Evolutionary conservation across 2,113 vertebrate genomes (phyloP).

Genomic region (Alethe castanea): DNA sequence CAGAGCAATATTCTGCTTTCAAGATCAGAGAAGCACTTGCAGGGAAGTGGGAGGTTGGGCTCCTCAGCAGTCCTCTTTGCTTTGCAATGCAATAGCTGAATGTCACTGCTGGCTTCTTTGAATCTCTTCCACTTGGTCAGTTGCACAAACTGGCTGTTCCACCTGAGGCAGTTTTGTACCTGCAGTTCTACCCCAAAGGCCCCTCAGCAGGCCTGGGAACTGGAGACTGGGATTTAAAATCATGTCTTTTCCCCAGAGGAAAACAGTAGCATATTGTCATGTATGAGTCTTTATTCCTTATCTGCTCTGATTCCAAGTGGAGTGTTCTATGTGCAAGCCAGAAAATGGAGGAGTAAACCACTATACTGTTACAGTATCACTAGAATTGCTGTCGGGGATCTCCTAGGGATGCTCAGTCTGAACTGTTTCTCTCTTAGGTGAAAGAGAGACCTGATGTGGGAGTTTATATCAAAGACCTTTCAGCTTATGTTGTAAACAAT

Average conservation of each 20-base stretch:
- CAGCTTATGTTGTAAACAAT: slow-evolving; percentile 97
- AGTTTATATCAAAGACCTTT: slow-evolving; percentile 98
- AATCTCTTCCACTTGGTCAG: not conserved
- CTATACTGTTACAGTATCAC: not conserved
- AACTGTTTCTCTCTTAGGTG: slow-evolving; percentile 78
- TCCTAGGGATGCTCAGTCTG: not conserved
- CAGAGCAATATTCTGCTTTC: not conserved
- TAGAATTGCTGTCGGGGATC: not conserved
- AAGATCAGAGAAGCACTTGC: not conserved
- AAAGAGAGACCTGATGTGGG: slow-evolving; percentile 98
- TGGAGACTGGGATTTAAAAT: not conserved
- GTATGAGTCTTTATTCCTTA: not conserved
- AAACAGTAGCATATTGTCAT: not conserved
- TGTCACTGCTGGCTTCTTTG: not conserved
- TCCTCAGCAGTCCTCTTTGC: not conserved
- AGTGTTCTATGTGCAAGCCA: not conserved
- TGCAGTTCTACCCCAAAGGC: not conserved
- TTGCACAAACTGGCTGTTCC: not conserved
- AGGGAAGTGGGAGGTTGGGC: not conserved
- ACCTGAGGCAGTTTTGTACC: not conserved
- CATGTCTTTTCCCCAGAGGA: not conserved
- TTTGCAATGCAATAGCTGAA: not conserved
- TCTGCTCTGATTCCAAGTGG: not conserved
- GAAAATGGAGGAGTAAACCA: not conserved
- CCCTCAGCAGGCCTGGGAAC: not conserved